phyloP scores from a whole-genome alignment of 1,140 invertebrate genomes.

The Arion vulgaris region DNA sequence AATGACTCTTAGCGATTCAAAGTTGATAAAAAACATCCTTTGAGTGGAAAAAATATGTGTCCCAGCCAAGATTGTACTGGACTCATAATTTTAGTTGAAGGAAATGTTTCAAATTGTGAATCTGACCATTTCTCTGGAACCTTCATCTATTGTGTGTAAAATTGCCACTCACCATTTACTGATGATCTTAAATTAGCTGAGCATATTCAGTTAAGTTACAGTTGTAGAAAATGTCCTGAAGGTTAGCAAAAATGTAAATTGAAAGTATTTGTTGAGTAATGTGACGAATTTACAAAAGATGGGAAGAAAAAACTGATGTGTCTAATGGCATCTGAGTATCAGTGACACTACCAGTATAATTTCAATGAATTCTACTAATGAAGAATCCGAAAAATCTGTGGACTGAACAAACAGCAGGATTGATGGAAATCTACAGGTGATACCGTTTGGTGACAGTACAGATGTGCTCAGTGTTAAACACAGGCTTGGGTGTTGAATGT shows the following conservation, averaged over 20 bases:
- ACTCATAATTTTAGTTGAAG: no score
- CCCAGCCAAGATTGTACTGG: no score
- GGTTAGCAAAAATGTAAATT: background rate
- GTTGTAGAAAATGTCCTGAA: background rate
- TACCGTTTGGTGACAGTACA: no score
- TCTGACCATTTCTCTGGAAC: background rate
- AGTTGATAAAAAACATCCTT: background rate
- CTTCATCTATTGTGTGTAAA: background rate
- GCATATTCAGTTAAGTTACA: background rate
- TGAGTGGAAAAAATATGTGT: no score
- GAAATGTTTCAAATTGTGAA: background rate
- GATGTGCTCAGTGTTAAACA: no score
- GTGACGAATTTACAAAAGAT: background rate
- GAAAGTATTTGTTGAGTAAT: background rate
- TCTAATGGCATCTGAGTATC: background rate
- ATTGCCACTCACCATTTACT: background rate
- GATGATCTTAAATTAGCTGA: background rate
- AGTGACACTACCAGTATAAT: background rate
- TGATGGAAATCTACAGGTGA: no score
- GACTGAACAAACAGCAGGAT: background rate
- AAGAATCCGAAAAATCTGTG: background rate
- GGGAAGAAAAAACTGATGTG: background rate
- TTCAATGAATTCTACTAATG: background rate
- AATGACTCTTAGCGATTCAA: background rate
- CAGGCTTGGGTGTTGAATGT: no score